Evolutionary conservation across 2,888 invertebrate species (phyloP).

Genomic region (Callyntrura guangdongensis): DNA sequence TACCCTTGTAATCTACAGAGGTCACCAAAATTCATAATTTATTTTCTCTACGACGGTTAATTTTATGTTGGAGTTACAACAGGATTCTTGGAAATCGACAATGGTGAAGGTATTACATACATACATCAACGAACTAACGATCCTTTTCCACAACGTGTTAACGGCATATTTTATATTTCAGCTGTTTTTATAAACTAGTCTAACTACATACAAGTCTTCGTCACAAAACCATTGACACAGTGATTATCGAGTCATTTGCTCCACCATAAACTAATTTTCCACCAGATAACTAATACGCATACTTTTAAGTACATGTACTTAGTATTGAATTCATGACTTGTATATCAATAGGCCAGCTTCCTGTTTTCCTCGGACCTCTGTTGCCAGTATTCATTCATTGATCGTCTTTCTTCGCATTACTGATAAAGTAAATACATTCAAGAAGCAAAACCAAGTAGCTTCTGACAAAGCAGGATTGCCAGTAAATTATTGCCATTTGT

Average conservation of each 20-base stretch:
- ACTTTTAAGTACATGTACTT: too few relatives aligned
- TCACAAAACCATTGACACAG: not conserved
- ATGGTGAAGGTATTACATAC: too few relatives aligned
- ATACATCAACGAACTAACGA: not conserved
- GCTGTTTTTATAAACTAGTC: not conserved
- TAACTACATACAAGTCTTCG: not conserved
- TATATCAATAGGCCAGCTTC: slow-evolving; percentile 46
- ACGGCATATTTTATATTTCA: not conserved
- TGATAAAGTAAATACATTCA: not conserved
- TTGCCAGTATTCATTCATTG: slow-evolving; percentile 38
- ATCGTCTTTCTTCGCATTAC: slow-evolving; percentile 15
- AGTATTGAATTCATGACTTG: not conserved
- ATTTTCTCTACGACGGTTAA: too few relatives aligned
- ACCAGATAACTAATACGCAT: too few relatives aligned
- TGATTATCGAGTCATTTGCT: not conserved
- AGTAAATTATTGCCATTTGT: slow-evolving; percentile 28
- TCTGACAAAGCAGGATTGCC: not conserved
- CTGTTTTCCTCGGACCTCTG: slow-evolving; percentile 35
- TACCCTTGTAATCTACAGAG: too few relatives aligned
- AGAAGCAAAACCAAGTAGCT: slow-evolving; percentile 41
- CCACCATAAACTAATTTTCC: too few relatives aligned
- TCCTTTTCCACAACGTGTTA: not conserved
- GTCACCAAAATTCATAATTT: too few relatives aligned
- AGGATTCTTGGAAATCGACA: too few relatives aligned
- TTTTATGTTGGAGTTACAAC: too few relatives aligned